Evolutionary conservation across 2,113 vertebrate genomes (phyloP), one percentile per base, ranked within the genome.

Genomic region (Dasyurus viverrinus): DNA sequence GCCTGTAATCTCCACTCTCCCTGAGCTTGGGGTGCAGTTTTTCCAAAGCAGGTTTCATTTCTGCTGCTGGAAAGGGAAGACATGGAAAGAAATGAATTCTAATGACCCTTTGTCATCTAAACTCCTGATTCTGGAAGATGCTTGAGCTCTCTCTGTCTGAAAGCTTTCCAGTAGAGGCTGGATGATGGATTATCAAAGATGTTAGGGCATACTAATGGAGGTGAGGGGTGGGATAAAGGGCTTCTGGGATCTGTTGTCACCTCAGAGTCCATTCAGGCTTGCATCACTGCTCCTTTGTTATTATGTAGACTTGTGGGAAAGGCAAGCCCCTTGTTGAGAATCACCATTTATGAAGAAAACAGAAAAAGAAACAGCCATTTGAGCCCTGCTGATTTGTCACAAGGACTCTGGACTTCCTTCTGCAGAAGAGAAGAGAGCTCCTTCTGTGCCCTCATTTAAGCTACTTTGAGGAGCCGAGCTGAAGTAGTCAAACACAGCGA

Each of bases 331-430:
- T 84, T n/a, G 16, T n/a, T 22, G n/a, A 84, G 1, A 22, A 42
- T 42, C 7, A 53, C 1, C 54, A 93, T 53, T 30, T 52, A 93
- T 93, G 91, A 95, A 47, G 90, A 54, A n/a, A 5, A 57, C 30
- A 96, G 90, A 57, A 95, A 90, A 46, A 95, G 76, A 95, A 96
- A 27, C 2, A 89, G 68, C 53, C 6, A 7, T 52, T 36, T 42
- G 19, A 84, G 23, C 55, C 6, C 47, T 90, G 90, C 23, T 8
- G 48, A 60, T 57, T 46, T 94, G 90, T 84, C 16, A 8, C 0
- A 84, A 42, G 68, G 7, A 84, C 19, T 19, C 68, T 84, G 68
- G 42, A 84, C 19, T 42, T 84, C 22, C 2, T 8, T 22, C 68
- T 8, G 36, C 2, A 84, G 68, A 68, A 36, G 30, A 84, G 68